Conservation (phyloP, 2,888 invertebrate genomes). For the Diaprepes abbreviatus region DNA sequence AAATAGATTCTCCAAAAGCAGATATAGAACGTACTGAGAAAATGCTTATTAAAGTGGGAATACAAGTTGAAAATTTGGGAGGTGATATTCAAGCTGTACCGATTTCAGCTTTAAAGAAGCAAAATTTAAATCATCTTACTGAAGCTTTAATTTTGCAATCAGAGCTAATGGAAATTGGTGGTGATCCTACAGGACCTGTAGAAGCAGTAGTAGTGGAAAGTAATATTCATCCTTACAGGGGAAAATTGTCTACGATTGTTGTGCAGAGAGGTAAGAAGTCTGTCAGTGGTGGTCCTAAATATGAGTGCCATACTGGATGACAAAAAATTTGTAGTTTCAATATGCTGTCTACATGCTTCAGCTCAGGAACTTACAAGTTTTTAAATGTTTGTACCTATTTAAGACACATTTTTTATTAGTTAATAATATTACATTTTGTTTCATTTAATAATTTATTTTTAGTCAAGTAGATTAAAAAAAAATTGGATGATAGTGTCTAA, state of each 20-base stretch:
- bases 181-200: conserved; percentile 85
- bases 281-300: no score
- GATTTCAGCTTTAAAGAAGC: conserved; percentile 90
- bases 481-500: no score
- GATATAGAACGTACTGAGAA: conserved; percentile 87
- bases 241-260: conserved; percentile 86
- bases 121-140: conserved; percentile 82
- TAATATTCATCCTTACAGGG: conserved; percentile 76
- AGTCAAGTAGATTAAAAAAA: no score
- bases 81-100: conserved; percentile 94
- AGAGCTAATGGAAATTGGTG: conserved; percentile 88
- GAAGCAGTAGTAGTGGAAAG: conserved; percentile 95
- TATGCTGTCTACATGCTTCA: no score
- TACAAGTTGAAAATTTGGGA: conserved; percentile 88
- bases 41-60: conserved; percentile 82
- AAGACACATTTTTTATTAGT: no score
- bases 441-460: no score
- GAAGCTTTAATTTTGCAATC: conserved; percentile 89
- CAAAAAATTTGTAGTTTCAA: no score
- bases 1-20: conserved; percentile 93
- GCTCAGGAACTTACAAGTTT: no score
- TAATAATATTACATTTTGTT: no score
- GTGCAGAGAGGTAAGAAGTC: conserved; percentile 77
- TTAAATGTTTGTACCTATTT: no score
- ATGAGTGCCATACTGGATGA: no score